Base-by-base conservation (phyloP, 2,113 vertebrate genomes). In the Elephantulus edwardii region DNA sequence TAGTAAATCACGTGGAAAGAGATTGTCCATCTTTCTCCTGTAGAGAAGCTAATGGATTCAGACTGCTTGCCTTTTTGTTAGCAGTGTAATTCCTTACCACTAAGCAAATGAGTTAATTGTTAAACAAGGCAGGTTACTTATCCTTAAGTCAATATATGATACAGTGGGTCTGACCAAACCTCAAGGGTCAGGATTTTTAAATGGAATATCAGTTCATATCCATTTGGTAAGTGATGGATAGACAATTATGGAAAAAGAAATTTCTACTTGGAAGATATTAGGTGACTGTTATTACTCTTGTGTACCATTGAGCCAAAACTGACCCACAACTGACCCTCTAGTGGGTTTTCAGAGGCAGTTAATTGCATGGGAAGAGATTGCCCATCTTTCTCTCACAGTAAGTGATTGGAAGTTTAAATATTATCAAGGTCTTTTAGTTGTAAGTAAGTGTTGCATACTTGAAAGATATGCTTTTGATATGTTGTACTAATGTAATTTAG, bases 371-470 rank as follows among this genome's bases (percentile, higher is more conserved):
- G n/a, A n/a, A n/a, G n/a, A n/a, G n/a, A n/a, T n/a, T n/a, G n/a
- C n/a, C n/a, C n/a, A n/a, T n/a, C n/a, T n/a, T n/a, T n/a, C n/a
- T n/a, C n/a, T n/a, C n/a, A n/a, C n/a, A n/a, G n/a, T 42, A 52
- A 33, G 13, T 83, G 40, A 71, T 0, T 48, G 30, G 33, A 83
- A 35, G 33, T 8, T 74, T 86, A 54, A 54, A 89, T 84, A 81
- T 70, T n/a, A 52, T 44, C 13, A 62, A 56, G 10, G 5, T 3
- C 52, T 89, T 76, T 9, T 54, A 80, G 26, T 40, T 91, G 46
- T 52, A 81, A 76, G 35, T 81, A 87, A 83, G 78, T 84, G 42
- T 85, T 74, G 40, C 86, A 12, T 68, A 88, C 84, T 78, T 79
- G 54, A 74, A 88, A 83, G 50, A 70, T 56, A 8, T 26, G 8